Conservation (phyloP, 1,140 invertebrate species). For the Littorina saxatilis region DNA sequence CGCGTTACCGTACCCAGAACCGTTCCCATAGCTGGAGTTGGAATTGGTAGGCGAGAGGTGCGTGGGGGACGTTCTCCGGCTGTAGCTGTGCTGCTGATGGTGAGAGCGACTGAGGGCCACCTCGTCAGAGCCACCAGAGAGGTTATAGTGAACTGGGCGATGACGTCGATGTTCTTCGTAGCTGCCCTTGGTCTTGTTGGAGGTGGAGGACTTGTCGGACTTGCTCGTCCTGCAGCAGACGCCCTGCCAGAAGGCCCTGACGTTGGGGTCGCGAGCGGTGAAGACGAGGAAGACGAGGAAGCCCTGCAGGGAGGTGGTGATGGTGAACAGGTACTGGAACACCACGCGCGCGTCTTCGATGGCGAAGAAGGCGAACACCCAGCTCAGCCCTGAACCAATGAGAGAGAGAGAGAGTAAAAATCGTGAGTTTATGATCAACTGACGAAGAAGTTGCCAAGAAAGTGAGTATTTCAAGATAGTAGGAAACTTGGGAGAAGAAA, state of each 20-base stretch:
- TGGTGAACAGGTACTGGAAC: conserved; percentile 78
- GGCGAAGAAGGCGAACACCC: conserved; percentile 78
- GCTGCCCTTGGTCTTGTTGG: neutral
- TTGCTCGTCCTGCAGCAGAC: conserved; percentile 38
- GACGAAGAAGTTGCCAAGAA: no score
- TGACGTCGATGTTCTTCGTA: neutral
- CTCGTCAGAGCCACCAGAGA: neutral
- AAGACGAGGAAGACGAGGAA: conserved; percentile 77
- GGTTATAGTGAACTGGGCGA: no score
- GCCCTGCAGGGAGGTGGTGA: conserved; percentile 77
- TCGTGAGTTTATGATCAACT: no score
- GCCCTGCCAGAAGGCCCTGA: conserved; percentile 53
- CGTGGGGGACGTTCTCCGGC: no score
- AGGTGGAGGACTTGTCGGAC: neutral
- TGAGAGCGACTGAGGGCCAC: neutral
- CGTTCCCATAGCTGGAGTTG: no score
- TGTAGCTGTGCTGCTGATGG: neutral
- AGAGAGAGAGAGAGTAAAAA: neutral
- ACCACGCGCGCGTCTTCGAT: conserved; percentile 73
- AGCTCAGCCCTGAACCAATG: conserved; percentile 75
- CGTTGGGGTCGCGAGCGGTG: conserved; percentile 60
- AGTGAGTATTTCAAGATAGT: no score
- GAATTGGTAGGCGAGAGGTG: no score
- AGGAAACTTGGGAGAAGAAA: no score
- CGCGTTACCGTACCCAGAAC: no score